Base-by-base conservation (phyloP, 2,888 invertebrate species). In the Oscheius onirici region DNA sequence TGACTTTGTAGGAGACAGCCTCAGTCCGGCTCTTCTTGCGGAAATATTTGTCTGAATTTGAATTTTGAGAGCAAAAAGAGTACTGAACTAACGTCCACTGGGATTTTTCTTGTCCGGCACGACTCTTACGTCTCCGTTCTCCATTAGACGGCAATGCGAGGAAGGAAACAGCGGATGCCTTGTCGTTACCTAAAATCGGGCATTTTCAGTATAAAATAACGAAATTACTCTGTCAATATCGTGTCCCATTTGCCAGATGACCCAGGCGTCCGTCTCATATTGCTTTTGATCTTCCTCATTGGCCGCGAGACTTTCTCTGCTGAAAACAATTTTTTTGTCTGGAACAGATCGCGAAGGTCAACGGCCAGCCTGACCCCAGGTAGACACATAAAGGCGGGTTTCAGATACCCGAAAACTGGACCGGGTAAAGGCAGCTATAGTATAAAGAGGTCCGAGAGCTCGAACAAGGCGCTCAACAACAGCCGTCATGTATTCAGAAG, bases 111-210 rank as follows among this genome's bases (percentile, higher is more conserved):
- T 43, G 13, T 61, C 46, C 34, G 54, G 55, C 3, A 65, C 49
- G 17, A 71, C 72, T 24, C 77, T 28, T 5, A 79, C 20, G 63
- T 79, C 77, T 13, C 79, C 79, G 43, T 75, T 79, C 44, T 79
- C 77, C 75, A 77, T 77, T 3, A 79, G 71, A n/a, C 73, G 71
- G 0, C 75, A 74, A 15, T 15, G 34, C 0, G 75, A 69, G 15
- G 72, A 69, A 0, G 75, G 72, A 51, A 79, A 79, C 20, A 15
- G 11, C 22, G 28, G 51, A 49, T 63, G 63, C 10, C 13, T 22
- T 1, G 24, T 22, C 17, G 49, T 49, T 2, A 63, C 63, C 63
- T 61, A 3, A 15, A 57, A 34, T 3, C 5, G n/a, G 41, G 41
- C n/a, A 60, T 20, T 15, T 6, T 51, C 8, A n/a, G 8, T 11